Base-by-base conservation (phyloP, 2,888 invertebrate genomes). In the Cistogaster globosa region DNA sequence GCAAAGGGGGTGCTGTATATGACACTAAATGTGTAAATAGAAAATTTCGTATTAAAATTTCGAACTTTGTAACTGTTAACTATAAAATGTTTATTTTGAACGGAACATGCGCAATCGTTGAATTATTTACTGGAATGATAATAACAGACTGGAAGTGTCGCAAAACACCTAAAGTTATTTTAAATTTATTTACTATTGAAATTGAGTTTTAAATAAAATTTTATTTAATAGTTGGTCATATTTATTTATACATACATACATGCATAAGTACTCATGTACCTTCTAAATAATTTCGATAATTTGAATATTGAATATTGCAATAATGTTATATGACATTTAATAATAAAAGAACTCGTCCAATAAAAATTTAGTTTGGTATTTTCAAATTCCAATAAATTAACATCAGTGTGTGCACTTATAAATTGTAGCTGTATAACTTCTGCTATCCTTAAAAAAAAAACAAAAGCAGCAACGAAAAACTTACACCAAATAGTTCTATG, bases 111-210 rank as follows among this genome's bases (percentile, higher is more conserved):
- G 86, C 86, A 74, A 22, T 48, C 8, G 20, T 16, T 20, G 63
- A 32, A 22, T 20, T 67, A 12, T 45, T 84, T n/a, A 79, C 53
- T 84, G 83, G 84, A 86, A 84, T 83, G 86, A 82, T 72, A 32
- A 32, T 32, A 86, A 86, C 81, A 81, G 62, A 82, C 22, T 71
- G 78, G 26, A 48, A 74, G 18, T 71, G 38, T 60, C n/a, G 32
- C 68, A 77, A 60, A 77, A 55, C n/a, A 51, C 38, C 0, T 22
- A 12, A 12, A 18, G 12, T 12, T 63, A 14, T 42, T 7, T 18
- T 38, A 26, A 45, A 57, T 57, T 45, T 57, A 69, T 69, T 42
- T 42, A 16, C 53, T 53, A 20, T n/a, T 53, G 4, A 14, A 51
- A 7, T n/a, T 67, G 36, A 9, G 18, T 38, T 55, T 68, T 4